Evolutionary conservation across 2,113 vertebrate species (phyloP), one percentile per base, ranked within the genome.

Genomic region (Semnopithecus entellus): DNA sequence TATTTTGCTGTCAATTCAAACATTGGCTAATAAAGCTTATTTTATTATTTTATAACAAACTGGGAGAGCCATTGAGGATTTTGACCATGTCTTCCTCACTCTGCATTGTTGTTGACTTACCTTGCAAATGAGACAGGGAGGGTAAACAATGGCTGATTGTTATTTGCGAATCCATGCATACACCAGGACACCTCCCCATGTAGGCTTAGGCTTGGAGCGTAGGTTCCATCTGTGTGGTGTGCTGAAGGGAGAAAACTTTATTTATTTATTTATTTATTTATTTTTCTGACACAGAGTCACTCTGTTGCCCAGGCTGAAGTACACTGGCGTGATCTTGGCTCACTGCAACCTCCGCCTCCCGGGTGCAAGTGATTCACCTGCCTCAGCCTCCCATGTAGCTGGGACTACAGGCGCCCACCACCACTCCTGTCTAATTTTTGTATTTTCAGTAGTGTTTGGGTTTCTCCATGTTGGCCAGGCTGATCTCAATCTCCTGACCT

Each of bases 1-100:
- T 96, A 97, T 97, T 98, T 97, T 94, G 88, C 83, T 97, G 76
- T 97, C 97, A 96, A 97, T 97, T 98, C 98, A 95, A 98, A 97
- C 91, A 64, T 75, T 35, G 18, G 88, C 90, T 86, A 98, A 96
- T 81, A 70, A 95, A 97, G 82, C 95, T 98, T 95, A 97, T 97
- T 97, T 98, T 92, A 97, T 97, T 97, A 98, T 97, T 98, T 97
- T 95, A 97, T 72, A 96, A 90, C 86, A 96, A 97, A 97, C 88
- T 45, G 80, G n/a, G 93, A 86, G 92, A 96, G 88, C 97, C 90
- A 92, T 72, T 23, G n/a, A 78, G 94, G 87, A 96, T 97, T 98
- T 95, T 97, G 96, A 92, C 91, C 75, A 1, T 79, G 94, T 95
- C 91, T 98, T 97, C 97, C 96, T 64, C 68, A 61, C 96, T 97